A percentile compares a stretch with the other conserved stretches of the same genome.
phyloP scores from a whole-genome alignment of 2,797 vertebrate genomes.

The Heterohyrax brucei region DNA sequence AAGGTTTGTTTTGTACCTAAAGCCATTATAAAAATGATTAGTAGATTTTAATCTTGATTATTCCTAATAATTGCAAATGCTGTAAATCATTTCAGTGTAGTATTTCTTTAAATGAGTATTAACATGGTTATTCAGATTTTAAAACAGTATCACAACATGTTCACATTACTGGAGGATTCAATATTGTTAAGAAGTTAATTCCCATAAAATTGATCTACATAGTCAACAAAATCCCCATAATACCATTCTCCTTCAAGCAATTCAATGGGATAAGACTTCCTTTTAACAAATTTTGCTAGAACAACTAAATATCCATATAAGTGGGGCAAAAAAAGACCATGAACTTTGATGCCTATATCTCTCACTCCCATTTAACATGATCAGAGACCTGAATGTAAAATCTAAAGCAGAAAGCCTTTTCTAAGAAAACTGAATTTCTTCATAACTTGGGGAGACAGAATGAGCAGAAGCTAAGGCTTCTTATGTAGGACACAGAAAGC shows the following conservation, averaged over 20 bases:
- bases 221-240: neutral
- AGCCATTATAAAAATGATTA: neutral
- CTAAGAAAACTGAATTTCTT: neutral
- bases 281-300: neutral
- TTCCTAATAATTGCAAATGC: conserved; percentile 54
- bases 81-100: conserved; percentile 45
- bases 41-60: conserved; percentile 11
- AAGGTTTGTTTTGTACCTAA: neutral
- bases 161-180: neutral
- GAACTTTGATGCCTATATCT: neutral
- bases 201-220: neutral
- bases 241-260: neutral
- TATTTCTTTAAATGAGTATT: conserved; percentile 35
- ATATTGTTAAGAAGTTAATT: conserved; percentile 45
- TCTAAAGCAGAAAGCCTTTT: neutral
- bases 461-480: neutral
- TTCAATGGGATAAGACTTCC: neutral
- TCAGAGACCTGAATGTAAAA: conserved; percentile 22
- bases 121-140: conserved; percentile 17
- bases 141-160: neutral
- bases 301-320: neutral
- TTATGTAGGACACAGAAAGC: neutral
- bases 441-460: neutral
- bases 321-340: neutral
- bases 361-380: neutral